Conservation (phyloP, 2,888 invertebrate genomes). For the Melanargia galathea region DNA sequence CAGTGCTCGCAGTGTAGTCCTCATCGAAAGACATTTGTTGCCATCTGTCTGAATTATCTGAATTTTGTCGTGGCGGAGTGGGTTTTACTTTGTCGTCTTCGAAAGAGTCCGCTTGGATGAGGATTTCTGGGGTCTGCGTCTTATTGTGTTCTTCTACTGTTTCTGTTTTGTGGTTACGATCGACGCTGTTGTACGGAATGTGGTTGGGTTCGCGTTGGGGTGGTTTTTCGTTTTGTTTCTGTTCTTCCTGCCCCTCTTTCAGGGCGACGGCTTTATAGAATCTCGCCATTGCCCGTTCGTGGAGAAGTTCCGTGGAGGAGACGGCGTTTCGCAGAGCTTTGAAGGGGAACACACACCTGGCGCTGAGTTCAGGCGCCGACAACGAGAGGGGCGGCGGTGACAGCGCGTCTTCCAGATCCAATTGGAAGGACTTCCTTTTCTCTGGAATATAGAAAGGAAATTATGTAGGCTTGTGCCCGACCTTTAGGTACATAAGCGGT, state of each 20-base stretch:
- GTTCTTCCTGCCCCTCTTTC: constrained; percentile 84
- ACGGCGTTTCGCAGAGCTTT: constrained; percentile 87
- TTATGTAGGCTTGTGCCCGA: neutral
- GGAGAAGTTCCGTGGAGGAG: constrained; percentile 91
- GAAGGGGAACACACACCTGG: constrained; percentile 71
- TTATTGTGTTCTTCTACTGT: constrained; percentile 39
- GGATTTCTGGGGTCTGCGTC: constrained; percentile 55
- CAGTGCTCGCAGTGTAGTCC: constrained; percentile 85
- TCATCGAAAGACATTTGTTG: constrained; percentile 79
- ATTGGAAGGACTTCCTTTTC: constrained; percentile 83
- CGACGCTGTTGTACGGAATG: constrained; percentile 63
- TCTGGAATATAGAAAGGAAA: constrained; percentile 54
- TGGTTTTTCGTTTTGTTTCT: constrained; percentile 52
- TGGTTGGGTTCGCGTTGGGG: constrained; percentile 52
- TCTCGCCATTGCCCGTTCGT: constrained; percentile 91
- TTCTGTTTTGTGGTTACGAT: constrained; percentile 40
- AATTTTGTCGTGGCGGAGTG: constrained; percentile 50
- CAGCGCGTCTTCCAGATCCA: constrained; percentile 85
- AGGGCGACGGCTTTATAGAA: constrained; percentile 90
- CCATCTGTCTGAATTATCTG: constrained; percentile 70
- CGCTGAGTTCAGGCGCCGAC: constrained; percentile 90
- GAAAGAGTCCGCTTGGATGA: constrained; percentile 63
- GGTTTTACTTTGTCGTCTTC: constrained; percentile 53
- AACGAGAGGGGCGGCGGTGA: constrained; percentile 91
- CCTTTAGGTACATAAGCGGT: no score